phyloP scores from a whole-genome alignment of 2,113 vertebrate species.

The Urocolius indicus region DNA sequence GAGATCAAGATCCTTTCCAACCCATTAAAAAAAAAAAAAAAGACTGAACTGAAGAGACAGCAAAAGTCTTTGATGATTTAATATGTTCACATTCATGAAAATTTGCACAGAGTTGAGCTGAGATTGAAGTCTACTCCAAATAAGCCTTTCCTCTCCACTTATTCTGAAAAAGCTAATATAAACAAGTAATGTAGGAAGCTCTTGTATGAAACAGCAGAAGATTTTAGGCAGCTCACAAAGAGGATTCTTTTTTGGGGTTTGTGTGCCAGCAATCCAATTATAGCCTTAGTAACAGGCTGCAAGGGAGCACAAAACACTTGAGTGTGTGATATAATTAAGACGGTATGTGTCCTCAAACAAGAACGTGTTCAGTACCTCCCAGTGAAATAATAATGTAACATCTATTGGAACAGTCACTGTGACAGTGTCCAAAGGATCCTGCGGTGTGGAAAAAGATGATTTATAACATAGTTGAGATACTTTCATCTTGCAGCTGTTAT shows the following conservation, averaged over 20 bases:
- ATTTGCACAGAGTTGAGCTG: not conserved
- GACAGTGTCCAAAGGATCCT: not conserved
- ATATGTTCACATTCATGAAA: not conserved
- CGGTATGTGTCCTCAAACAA: not conserved
- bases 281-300: not conserved
- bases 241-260: not conserved
- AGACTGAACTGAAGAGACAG: too few species aligned
- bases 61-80: not conserved
- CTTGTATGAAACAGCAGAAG: not conserved
- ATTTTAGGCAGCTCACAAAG: not conserved
- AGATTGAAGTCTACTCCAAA: not conserved
- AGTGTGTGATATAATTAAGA: not conserved
- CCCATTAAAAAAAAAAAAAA: too few species aligned
- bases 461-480: not conserved
- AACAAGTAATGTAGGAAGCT: not conserved
- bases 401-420: not conserved
- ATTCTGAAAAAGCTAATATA: not conserved
- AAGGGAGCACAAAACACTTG: not conserved
- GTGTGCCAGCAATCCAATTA: not conserved
- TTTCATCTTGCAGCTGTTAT: not conserved
- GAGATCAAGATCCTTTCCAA: too few species aligned
- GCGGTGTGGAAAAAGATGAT: not conserved
- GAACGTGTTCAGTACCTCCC: not conserved
- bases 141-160: not conserved
- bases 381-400: not conserved